Conservation (phyloP, 2,888 invertebrate genomes). For the Penaeus monodon region DNA sequence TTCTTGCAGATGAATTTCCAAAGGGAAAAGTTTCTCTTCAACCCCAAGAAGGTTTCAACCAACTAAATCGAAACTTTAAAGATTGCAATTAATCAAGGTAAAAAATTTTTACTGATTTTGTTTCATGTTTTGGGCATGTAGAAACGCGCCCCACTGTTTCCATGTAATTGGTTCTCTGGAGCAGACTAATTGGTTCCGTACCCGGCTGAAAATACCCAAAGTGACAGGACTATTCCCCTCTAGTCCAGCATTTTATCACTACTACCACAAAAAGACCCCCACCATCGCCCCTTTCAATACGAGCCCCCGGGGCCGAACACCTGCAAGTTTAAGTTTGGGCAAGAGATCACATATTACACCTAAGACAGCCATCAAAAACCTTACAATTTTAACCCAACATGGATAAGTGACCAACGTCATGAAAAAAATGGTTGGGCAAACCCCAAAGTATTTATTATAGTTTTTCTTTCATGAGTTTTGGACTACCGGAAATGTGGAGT, state of each 20-base stretch:
- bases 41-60: no score
- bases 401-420: no score
- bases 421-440: no score
- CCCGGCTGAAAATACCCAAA: conserved; percentile 42
- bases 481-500: no score
- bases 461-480: no score
- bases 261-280: conserved; percentile 53
- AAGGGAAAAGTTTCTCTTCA: no score
- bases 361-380: not conserved
- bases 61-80: no score
- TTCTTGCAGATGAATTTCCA: no score
- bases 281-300: conserved; percentile 55
- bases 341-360: not conserved
- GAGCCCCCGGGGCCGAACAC: conserved; percentile 40
- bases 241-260: conserved; percentile 34
- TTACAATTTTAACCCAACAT: no score
- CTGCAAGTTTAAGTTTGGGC: conserved; percentile 14
- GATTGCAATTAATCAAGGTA: no score
- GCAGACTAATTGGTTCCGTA: conserved; percentile 42
- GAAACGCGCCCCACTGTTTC: conserved; percentile 37
- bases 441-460: no score
- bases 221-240: conserved; percentile 28
- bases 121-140: conserved; percentile 27
- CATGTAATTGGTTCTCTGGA: conserved; percentile 42
- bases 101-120: not conserved